phyloP scores from a whole-genome alignment of 2,797 vertebrate species.

The Lerista edwardsae region DNA sequence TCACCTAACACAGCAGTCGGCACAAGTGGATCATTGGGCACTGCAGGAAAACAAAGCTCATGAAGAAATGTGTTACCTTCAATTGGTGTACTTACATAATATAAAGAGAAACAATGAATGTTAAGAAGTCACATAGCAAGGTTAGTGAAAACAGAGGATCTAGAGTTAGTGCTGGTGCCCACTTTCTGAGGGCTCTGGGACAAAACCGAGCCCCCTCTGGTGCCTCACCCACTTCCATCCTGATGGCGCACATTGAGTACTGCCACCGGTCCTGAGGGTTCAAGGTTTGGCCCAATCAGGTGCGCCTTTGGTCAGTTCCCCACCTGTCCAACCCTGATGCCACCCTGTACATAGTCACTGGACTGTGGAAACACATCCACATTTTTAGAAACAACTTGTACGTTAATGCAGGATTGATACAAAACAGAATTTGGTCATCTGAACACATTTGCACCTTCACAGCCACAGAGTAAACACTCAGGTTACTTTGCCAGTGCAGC shows the following conservation, averaged over 20 bases:
- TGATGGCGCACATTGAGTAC: too few species aligned
- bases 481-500: neutral
- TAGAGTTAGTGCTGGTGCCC: too few species aligned
- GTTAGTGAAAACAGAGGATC: conserved; percentile 39
- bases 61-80: conserved; percentile 77
- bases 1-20: conserved; percentile 99
- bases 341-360: too few species aligned
- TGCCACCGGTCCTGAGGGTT: too few species aligned
- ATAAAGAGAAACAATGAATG: conserved; percentile 37
- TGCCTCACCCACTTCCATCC: too few species aligned
- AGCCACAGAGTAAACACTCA: conserved; percentile 1
- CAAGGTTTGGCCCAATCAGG: too few species aligned
- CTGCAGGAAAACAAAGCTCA: conserved; percentile 88
- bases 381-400: conserved; percentile 26
- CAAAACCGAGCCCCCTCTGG: too few species aligned
- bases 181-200: too few species aligned
- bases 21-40: conserved; percentile 98
- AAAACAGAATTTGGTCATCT: neutral
- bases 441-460: neutral
- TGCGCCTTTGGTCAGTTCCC: too few species aligned
- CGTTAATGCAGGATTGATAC: neutral
- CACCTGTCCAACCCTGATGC: too few species aligned
- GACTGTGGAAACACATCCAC: neutral
- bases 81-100: conserved; percentile 47
- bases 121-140: conserved; percentile 43